Conservation (phyloP, 2,888 invertebrate species). For the Melanargia galathea region DNA sequence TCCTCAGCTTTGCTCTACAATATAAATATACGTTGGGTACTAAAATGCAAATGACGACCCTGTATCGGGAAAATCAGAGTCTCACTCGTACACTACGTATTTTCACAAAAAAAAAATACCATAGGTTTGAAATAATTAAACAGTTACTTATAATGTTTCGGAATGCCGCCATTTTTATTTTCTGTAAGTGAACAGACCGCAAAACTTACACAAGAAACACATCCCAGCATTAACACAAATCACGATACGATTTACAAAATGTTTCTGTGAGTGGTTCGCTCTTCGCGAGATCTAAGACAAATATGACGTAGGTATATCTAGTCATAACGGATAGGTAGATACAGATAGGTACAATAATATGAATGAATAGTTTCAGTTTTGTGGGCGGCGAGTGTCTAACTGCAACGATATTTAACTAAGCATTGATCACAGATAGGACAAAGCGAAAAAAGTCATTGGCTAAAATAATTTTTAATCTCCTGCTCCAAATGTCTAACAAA, state of each 20-base stretch:
- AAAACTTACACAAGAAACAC: constrained; percentile 41
- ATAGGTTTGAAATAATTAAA: too few relatives aligned
- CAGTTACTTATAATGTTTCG: too few relatives aligned
- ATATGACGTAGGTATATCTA: constrained; percentile 41
- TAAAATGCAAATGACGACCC: too few relatives aligned
- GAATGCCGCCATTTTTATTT: too few relatives aligned
- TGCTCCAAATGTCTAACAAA: too few relatives aligned
- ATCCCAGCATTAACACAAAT: constrained; percentile 39
- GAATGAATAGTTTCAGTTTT: constrained; percentile 57
- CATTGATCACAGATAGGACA: neutral
- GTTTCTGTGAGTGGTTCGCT: constrained; percentile 53
- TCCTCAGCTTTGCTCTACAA: too few relatives aligned
- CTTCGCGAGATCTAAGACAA: constrained; percentile 40
- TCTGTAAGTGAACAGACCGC: neutral
- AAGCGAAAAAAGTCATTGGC: neutral
- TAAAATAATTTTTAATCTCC: too few relatives aligned
- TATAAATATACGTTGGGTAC: too few relatives aligned
- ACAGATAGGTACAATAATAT: too few relatives aligned
- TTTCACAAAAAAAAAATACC: too few relatives aligned
- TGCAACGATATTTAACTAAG: neutral
- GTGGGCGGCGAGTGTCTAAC: constrained; percentile 60
- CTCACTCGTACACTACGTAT: too few relatives aligned
- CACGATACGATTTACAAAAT: constrained; percentile 11
- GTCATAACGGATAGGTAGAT: constrained; percentile 45
- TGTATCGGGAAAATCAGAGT: too few relatives aligned